Evolutionary conservation across 2,888 invertebrate genomes (phyloP), one percentile per base, ranked within the genome.

Genomic region (Hedya salicella): DNA sequence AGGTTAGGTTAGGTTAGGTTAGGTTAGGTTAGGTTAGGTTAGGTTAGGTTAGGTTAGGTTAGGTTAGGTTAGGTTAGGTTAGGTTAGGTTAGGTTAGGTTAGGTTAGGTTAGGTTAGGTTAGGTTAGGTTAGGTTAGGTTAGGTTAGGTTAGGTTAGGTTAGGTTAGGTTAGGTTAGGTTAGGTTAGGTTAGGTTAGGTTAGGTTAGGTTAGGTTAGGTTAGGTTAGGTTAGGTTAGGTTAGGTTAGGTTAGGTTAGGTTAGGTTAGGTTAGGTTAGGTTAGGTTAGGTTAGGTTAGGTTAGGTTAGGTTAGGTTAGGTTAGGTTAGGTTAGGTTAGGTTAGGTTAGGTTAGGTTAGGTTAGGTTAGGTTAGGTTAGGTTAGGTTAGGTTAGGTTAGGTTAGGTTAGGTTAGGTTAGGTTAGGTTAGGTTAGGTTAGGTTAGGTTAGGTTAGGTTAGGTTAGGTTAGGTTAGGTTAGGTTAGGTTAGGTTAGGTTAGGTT

Each of bases 331-430:
- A 57, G 63, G 63, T 63, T 63, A 63, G 63, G 63, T 63, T 63
- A 63, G 63, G 63, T 63, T 63, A 63, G 63, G 63, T 63, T 63
- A 63, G 62, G 62, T 62, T 62, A 62, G 62, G 62, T 62, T 62
- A 62, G 62, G 63, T 50, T 63, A 57, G 57, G 63, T 62, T 62
- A 62, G 62, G 62, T 62, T 62, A 62, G 62, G 63, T 64, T 64
- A 64, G 63, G 63, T 64, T 64, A 64, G 63, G 63, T 64, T 64
- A 64, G 63, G 63, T 64, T 64, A 64, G 63, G 63, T 64, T 64
- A 64, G 63, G 63, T 64, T 64, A 64, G 63, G 63, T 63, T 63
- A 63, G 63, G 63, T 63, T 63, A 63, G 63, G 63, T 63, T 63
- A 63, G 63, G 63, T 63, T 62, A 63, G 63, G 63, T 64, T 64